Evolutionary conservation across 2,113 vertebrate species (phyloP).

Genomic region (Narcine bancroftii): DNA sequence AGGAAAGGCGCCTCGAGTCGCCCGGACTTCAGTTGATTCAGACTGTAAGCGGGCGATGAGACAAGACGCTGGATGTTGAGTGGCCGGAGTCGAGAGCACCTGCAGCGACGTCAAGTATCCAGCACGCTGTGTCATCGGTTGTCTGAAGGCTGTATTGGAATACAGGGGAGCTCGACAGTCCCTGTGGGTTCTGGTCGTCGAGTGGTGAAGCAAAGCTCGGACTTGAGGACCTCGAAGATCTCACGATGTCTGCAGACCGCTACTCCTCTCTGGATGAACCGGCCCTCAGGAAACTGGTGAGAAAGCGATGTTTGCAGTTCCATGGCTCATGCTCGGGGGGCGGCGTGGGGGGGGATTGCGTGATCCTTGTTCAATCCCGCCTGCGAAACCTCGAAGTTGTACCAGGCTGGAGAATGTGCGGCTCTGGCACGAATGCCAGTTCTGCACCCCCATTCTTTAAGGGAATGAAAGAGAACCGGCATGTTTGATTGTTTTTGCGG

Average conservation of each 20-base stretch:
- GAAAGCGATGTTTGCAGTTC: neutral
- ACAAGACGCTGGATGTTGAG: neutral
- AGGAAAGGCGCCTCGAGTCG: too few relatives aligned
- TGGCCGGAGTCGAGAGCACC: neutral
- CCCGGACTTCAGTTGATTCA: too few relatives aligned
- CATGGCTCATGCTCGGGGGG: neutral
- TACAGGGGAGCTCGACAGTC: neutral
- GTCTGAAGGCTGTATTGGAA: neutral
- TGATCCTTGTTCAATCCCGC: neutral
- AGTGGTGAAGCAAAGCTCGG: neutral
- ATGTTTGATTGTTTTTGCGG: neutral
- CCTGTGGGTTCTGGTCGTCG: neutral
- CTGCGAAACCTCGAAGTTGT: neutral
- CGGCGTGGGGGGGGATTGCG: neutral
- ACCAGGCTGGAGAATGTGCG: neutral
- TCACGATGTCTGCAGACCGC: constrained; percentile 7
- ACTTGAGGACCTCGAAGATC: neutral
- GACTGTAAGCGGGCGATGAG: too few relatives aligned
- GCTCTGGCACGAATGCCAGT: neutral
- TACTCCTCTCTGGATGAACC: constrained; percentile 22
- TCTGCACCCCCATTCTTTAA: neutral
- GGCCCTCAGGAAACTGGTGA: constrained; percentile 32
- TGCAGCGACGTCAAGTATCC: neutral
- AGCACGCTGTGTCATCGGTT: neutral
- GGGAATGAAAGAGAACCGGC: neutral